These are phyloP conservation scores for Diarsia brunnea DNA, from an alignment of 2,888 invertebrate genomes.

Conservation along the genomic window DNA sequence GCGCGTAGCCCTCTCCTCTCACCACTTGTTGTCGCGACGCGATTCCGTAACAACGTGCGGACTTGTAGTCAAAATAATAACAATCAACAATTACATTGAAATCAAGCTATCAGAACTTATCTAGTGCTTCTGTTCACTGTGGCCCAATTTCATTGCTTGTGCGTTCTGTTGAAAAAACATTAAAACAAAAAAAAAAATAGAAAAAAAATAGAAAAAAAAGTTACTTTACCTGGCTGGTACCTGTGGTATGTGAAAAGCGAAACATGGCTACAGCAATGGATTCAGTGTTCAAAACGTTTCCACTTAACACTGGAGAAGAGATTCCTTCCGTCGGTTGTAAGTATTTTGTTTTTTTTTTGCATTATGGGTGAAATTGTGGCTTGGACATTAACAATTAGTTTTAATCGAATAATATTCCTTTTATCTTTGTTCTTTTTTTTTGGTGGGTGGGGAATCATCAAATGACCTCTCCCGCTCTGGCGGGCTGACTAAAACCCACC, in stretches of 20 bases:
- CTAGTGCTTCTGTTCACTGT: background rate
- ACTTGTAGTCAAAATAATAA: constrained; percentile 11
- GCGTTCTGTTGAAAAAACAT: background rate
- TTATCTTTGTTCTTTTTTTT: too few relatives aligned
- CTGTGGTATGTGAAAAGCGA: background rate
- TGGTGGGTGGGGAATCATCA: too few relatives aligned
- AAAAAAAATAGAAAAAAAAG: background rate
- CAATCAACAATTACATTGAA: background rate
- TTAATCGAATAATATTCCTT: too few relatives aligned
- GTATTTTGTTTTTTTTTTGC: constrained; percentile 53
- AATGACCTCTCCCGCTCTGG: too few relatives aligned
- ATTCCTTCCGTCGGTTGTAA: constrained; percentile 83
- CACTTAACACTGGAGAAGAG: constrained; percentile 72
- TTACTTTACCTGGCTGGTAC: background rate
- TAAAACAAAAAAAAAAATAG: too few relatives aligned
- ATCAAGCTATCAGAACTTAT: background rate
- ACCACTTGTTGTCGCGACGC: constrained; percentile 2
- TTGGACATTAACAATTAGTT: too few relatives aligned
- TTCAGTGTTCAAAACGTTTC: constrained; percentile 47
- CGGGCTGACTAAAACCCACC: too few relatives aligned
- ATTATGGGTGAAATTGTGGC: too few relatives aligned
- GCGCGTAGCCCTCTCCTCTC: background rate
- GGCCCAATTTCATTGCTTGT: background rate
- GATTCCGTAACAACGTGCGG: background rate
- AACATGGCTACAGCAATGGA: constrained; percentile 56